These are phyloP conservation scores for Xiphophorus birchmanni DNA, from an alignment of 2,797 vertebrate species.

Conservation along the genomic window DNA sequence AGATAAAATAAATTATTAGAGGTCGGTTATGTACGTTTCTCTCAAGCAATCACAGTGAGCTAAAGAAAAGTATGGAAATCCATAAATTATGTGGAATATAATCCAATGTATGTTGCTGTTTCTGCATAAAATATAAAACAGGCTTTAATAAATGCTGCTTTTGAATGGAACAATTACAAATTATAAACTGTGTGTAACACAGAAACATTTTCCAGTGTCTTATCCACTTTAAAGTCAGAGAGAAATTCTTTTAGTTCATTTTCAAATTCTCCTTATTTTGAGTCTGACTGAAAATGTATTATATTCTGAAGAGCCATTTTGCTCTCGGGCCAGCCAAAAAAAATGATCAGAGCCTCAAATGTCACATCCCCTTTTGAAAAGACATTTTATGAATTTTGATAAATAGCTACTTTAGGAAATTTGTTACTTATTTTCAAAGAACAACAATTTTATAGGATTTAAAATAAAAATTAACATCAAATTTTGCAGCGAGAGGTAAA, in stretches of 20 bases:
- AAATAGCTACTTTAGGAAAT: no score
- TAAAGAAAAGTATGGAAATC: slow-evolving; percentile 30
- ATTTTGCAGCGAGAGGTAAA: no score
- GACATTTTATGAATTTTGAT: background rate
- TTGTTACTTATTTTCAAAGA: no score
- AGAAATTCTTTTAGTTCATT: background rate
- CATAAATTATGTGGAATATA: background rate
- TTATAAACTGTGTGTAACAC: background rate
- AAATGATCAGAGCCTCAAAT: no score
- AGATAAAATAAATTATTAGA: slow-evolving; percentile 72
- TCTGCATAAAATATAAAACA: background rate
- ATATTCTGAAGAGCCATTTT: no score
- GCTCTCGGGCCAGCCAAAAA: no score
- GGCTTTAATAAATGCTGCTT: background rate
- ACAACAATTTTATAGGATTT: no score
- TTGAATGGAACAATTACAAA: background rate
- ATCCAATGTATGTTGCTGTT: background rate
- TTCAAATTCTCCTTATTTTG: background rate
- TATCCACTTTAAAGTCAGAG: background rate
- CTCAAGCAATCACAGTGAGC: slow-evolving; percentile 45
- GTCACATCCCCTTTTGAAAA: background rate
- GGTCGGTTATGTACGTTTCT: slow-evolving; percentile 38
- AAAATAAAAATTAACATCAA: no score
- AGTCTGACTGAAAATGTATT: background rate
- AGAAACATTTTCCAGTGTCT: background rate